Evolutionary conservation across 2,113 vertebrate species (phyloP).

Genomic region (Fregetta grallaria): DNA sequence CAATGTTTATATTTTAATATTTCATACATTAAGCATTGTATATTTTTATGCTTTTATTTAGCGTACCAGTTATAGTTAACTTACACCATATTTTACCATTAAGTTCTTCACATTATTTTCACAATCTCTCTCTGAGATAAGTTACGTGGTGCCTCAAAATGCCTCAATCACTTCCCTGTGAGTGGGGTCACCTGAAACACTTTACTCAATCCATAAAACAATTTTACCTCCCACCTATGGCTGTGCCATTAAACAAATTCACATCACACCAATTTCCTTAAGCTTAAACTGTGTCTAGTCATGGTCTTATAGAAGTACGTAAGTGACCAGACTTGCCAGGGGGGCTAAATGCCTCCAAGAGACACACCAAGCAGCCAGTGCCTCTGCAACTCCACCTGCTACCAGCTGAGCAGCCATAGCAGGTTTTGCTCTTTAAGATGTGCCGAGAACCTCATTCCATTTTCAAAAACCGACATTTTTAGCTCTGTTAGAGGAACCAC

Average conservation of each 20-base stretch:
- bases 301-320: background rate
- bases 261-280: background rate
- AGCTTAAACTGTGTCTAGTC: background rate
- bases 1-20: background rate
- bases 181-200: background rate
- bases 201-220: background rate
- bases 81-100: background rate
- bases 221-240: background rate
- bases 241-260: background rate
- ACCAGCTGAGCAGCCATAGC: slow-evolving; percentile 27
- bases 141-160: background rate
- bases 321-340: background rate
- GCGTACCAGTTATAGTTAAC: background rate
- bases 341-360: background rate
- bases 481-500: background rate
- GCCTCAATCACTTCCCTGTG: no score
- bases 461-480: slow-evolving; percentile 37
- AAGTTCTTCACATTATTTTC: background rate
- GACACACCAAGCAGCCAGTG: background rate
- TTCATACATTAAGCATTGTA: background rate
- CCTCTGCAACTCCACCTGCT: slow-evolving; percentile 39
- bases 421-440: background rate
- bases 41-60: background rate
- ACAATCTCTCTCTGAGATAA: background rate
- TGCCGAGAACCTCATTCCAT: background rate